Evolutionary conservation across 2,113 vertebrate genomes (phyloP).

Genomic region (Trogon surrucura): DNA sequence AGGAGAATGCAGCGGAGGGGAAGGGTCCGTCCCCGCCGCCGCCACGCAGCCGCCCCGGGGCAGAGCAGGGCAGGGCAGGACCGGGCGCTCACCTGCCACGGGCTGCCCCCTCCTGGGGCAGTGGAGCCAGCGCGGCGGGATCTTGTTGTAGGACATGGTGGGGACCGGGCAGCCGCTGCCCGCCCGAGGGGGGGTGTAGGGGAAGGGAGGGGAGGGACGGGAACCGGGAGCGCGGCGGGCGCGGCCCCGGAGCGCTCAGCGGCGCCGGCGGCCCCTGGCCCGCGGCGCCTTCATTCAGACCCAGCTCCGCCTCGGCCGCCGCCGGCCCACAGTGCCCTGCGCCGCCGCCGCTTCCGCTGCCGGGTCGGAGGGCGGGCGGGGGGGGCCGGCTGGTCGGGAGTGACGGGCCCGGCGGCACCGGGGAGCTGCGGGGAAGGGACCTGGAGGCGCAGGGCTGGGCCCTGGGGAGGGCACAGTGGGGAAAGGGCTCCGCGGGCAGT

Average conservation of each 20-base stretch:
- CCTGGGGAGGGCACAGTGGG: background rate
- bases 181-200: background rate
- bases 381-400: background rate
- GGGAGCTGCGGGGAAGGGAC: too few species aligned
- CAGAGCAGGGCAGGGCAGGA: background rate
- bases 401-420: too few species aligned
- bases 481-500: rapidly evolving
- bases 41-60: background rate
- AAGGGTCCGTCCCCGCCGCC: background rate
- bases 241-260: background rate
- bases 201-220: background rate
- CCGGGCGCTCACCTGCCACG: slow-evolving; percentile 84
- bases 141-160: slow-evolving; percentile 88
- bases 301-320: slow-evolving; percentile 30
- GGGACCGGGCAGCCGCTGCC: background rate
- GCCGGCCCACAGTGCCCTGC: slow-evolving; percentile 67
- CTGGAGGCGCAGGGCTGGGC: background rate
- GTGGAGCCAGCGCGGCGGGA: slow-evolving; percentile 93
- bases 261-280: background rate
- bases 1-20: too few species aligned
- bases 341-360: background rate
- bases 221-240: background rate
- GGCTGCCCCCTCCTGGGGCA: slow-evolving; percentile 94
- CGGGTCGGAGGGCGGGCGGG: background rate
- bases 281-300: slow-evolving; percentile 69